Base-by-base conservation (phyloP, 1,140 invertebrate genomes). In the Cydia pomonella region DNA sequence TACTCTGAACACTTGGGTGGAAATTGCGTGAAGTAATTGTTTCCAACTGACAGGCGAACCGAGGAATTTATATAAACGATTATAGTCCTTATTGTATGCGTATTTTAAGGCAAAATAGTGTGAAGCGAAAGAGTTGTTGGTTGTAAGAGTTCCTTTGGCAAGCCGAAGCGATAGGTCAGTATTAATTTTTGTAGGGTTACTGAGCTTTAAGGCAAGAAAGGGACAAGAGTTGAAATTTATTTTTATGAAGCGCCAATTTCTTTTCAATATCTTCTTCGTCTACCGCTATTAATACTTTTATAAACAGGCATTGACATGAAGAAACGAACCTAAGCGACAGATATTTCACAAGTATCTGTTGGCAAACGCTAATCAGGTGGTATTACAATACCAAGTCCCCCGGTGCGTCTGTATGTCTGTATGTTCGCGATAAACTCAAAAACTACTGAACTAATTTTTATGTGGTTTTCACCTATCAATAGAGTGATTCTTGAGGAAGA, bases 121-220 rank as follows among this genome's bases (percentile, higher is more conserved):
- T 33, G 25, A 29, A 29, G 25, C 27, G 25, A 29, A 27, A 25
- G 9, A 33, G n/a, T 16, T 33, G 27, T 29, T 69, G 64, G 27
- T 33, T n/a, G 64, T 33, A 41, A 69, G 64, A 33, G n/a, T 69
- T 69, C 16, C 64, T 69, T 69, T 69, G 64, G 64, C 29, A 33
- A 18, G 64, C 64, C 64, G 64, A 69, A 69, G 64, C 64, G 64
- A 18, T 69, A 69, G 64, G 29, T 33, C 64, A 41, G 64, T 66
- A 66, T 50, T 50, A 44, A 50, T 50, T 13, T 47, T 50, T 18
- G 47, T 59, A 59, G 53, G 53, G 53, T 23, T 59, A 59, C 53
- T 23, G 9, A 59, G 53, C n/a, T 59, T 59, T 5, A 23, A 59
- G 7, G 53, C 9, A n/a, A 21, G 18, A 21, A 59, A 23, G 1